These are phyloP conservation scores for Protaetia brevitarsis DNA, from an alignment of 1,140 invertebrate genomes.

Conservation along the genomic window DNA sequence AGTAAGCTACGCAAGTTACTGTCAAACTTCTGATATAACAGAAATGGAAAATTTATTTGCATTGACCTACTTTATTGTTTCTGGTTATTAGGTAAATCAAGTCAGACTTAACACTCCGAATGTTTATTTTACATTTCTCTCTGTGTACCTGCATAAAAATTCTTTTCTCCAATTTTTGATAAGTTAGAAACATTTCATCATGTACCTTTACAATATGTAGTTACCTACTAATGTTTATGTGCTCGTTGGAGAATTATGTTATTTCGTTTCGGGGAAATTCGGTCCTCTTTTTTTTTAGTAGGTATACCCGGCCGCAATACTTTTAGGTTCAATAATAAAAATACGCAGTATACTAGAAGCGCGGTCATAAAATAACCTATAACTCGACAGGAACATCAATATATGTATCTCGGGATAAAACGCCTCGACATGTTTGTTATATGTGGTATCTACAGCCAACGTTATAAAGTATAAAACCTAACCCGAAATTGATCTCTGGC, in stretches of 20 bases:
- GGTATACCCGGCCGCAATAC: slow-evolving; percentile 10
- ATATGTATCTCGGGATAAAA: slow-evolving; percentile 16
- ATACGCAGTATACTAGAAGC: neutral
- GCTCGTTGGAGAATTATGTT: slow-evolving; percentile 13
- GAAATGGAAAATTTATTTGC: too few species aligned
- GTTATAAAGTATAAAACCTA: slow-evolving; percentile 11
- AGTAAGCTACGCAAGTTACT: too few species aligned
- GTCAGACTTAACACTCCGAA: too few species aligned
- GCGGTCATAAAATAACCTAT: slow-evolving; percentile 9
- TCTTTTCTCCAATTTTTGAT: too few species aligned
- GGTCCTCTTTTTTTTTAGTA: neutral
- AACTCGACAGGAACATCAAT: slow-evolving; percentile 10
- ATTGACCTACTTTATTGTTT: too few species aligned
- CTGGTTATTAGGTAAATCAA: too few species aligned
- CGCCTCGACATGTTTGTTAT: slow-evolving; percentile 7
- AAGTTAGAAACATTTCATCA: too few species aligned
- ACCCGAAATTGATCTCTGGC: slow-evolving; percentile 10
- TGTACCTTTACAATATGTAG: too few species aligned
- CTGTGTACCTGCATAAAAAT: too few species aligned
- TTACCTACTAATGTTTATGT: too few species aligned
- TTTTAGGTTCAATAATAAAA: slow-evolving; percentile 16
- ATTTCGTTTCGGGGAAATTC: neutral
- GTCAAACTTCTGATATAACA: too few species aligned
- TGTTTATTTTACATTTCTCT: too few species aligned
- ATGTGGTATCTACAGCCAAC: slow-evolving; percentile 6